Conservation (phyloP, 2,113 vertebrate species). For the Odontesthes bonariensis region DNA sequence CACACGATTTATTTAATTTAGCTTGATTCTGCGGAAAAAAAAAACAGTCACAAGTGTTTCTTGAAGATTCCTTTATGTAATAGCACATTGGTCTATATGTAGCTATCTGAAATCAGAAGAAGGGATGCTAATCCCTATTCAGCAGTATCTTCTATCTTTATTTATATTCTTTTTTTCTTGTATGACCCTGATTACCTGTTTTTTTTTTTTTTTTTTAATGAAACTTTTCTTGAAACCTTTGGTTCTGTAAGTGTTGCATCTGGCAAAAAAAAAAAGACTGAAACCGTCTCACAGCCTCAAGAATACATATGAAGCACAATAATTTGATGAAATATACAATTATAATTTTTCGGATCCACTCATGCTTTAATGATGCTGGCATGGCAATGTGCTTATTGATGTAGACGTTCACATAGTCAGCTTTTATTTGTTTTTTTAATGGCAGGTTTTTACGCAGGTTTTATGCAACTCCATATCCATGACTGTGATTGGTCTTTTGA, state of each 20-base stretch:
- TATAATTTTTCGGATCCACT: background rate
- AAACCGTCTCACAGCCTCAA: background rate
- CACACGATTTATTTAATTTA: constrained; percentile 61
- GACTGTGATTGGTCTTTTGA: background rate
- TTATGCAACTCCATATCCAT: background rate
- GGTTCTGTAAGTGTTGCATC: no score
- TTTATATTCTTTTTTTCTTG: background rate
- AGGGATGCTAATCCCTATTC: background rate
- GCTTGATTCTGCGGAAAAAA: constrained; percentile 41
- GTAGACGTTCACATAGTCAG: no score
- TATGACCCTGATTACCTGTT: no score
- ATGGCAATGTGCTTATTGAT: background rate
- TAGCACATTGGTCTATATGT: background rate
- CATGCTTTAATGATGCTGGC: background rate
- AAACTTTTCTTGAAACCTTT: background rate
- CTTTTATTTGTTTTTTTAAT: background rate
- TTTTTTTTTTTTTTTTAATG: no score
- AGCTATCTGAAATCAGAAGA: background rate
- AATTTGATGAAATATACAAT: background rate
- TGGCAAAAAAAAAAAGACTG: background rate
- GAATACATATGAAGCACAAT: background rate
- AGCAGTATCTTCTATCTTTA: background rate
- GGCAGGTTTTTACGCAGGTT: no score
- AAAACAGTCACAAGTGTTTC: constrained; percentile 7
- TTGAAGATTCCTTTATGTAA: background rate